Percentiles rank a stretch among this genome's conserved stretches.
phyloP scores from a whole-genome alignment of 2,888 invertebrate genomes.

The Phrixothrix hirtus region DNA sequence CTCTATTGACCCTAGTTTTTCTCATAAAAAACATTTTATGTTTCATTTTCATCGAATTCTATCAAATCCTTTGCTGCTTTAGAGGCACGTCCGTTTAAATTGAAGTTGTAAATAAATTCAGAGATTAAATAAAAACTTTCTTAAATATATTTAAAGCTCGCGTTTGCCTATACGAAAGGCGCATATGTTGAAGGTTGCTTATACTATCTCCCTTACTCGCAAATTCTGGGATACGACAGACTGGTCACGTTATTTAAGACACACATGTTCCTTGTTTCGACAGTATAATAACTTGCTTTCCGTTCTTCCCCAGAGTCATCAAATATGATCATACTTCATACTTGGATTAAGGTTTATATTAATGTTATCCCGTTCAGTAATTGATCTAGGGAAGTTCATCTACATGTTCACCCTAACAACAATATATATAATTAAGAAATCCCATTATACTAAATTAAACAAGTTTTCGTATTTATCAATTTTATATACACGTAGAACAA shows the following conservation, averaged over 20 bases:
- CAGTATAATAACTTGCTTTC: conserved; percentile 32
- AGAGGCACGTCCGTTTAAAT: conserved; percentile 17
- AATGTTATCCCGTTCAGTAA: too few relatives aligned
- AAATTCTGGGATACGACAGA: conserved; percentile 31
- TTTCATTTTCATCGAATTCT: conserved; percentile 10
- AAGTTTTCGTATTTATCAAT: too few relatives aligned
- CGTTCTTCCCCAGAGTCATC: conserved; percentile 18
- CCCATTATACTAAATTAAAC: too few relatives aligned
- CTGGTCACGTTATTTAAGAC: conserved; percentile 37
- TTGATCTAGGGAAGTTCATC: too few relatives aligned
- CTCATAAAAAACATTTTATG: not conserved
- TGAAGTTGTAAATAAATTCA: conserved; percentile 28
- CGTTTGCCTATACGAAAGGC: conserved; percentile 27
- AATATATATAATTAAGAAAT: too few relatives aligned
- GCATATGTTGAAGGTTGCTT: conserved; percentile 38
- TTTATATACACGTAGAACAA: too few relatives aligned
- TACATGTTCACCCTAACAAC: too few relatives aligned
- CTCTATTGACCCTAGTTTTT: not conserved
- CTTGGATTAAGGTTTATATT: conserved; percentile 18
- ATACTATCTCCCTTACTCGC: conserved; percentile 31
- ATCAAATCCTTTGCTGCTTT: conserved; percentile 12
- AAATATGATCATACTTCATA: conserved; percentile 13
- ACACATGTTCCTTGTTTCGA: conserved; percentile 35
- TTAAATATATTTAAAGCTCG: conserved; percentile 16
- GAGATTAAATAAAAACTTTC: conserved; percentile 26